Base-by-base conservation (phyloP, 2,113 vertebrate species). In the Chamaea fasciata region DNA sequence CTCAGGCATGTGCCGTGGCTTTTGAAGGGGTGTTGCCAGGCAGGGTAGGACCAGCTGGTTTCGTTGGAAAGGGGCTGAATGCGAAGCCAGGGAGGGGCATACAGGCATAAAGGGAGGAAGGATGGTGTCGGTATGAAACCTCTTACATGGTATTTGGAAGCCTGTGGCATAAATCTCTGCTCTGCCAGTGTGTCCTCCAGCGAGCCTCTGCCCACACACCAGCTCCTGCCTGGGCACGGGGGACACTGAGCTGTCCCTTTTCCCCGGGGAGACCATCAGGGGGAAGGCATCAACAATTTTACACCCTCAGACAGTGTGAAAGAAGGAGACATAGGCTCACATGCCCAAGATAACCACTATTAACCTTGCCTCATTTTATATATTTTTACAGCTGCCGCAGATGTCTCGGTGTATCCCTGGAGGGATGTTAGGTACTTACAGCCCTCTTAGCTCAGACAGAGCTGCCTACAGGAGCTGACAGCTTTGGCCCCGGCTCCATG, bases 311-410 rank as follows among this genome's bases (percentile, higher is more conserved):
- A 56, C 62, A 41, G 47, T 14, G 20, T 7, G 79, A 90, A 83
- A 46, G 73, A 46, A 69, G 50, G 64, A 74, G 73, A 33, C 62
- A 31, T 26, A 11, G 5, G 2, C 2, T 0, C 50, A 55, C 33
- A 22, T n/a, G 39, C 76, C 76, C 31, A 13, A 67, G 83, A 90
- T 92, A 89, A 83, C 91, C 3, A 0, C 92, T 90, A 28, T 94
- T 94, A 96, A 89, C 92, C 92, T 90, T 67, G 60, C 76, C 64
- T 92, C n/a, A 18, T 90, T 95, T 94, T 91, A 75, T 81, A 49
- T 87, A 78, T 87, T 92, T 88, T 90, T 92, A 89, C 86, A 92
- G 95, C 87, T 91, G 86, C 60, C 4, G 17, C 89, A 87, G 92
- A 87, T 94, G 73, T 74, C 80, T 95, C 5, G 2, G 47, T 63